Evolutionary conservation across 2,113 vertebrate genomes (phyloP), one percentile per base, ranked within the genome.

Genomic region (Chaetodon trifascialis): DNA sequence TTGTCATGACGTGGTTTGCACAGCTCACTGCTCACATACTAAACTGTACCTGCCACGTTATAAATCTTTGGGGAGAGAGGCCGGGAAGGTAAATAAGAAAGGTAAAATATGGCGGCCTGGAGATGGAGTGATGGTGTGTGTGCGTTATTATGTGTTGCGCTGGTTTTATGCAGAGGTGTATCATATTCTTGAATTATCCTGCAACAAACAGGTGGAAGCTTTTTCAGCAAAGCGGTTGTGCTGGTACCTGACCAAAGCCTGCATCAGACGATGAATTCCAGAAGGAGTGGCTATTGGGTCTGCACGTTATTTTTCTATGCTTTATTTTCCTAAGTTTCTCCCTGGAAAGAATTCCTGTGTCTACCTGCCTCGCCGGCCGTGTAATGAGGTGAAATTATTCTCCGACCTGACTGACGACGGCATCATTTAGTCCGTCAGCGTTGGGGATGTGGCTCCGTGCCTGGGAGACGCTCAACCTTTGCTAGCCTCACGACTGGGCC

Each of bases 371-470:
- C 73, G 74, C 92, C 96, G 95, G 69, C 40, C 0, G 71, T n/a
- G 95, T 97, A 98, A 97, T 96, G 96, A 97, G 96, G 94, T 96
- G 95, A 97, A 98, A 97, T 97, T 96, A 97, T 96, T 91, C 91
- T 95, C 92, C 89, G 90, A 93, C 88, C 90, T 11, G 83, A 76
- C 84, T 46, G 76, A 76, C 79, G 73, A 86, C 30, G 70, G 79
- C 86, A 70, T 86, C 68, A 21, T 84, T 87, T 68, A 83, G 86
- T 85, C 83, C 64, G 62, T 82, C 76, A 44, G 77, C 5, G 3
- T 88, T 93, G 93, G 94, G 95, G 90, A 92, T 77, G 94, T 96
- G 90, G 93, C 92, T 85, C 56, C 76, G 85, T 88, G 95, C 95
- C 93, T 92, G 90, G 82, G 94, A 95, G 94, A 94, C 78, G 83